These are phyloP conservation scores for Zaprionus capensis DNA, from an alignment of 1,140 invertebrate genomes.

Conservation along the genomic window DNA sequence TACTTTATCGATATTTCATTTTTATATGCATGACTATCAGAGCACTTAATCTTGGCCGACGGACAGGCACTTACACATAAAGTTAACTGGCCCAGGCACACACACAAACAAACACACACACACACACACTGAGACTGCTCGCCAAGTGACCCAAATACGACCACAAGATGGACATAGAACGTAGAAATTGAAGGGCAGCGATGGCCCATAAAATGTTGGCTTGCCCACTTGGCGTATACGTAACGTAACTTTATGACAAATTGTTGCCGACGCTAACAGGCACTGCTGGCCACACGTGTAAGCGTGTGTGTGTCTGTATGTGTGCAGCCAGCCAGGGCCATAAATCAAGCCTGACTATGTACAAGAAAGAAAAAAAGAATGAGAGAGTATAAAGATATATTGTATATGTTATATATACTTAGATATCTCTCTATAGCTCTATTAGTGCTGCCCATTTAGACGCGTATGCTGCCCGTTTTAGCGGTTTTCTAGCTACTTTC, in stretches of 20 bases:
- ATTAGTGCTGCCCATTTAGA: neutral
- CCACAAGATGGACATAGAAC: conserved; percentile 73
- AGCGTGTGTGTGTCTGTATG: conserved; percentile 24
- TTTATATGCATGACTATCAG: conserved; percentile 81
- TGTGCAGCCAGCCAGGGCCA: conserved; percentile 60
- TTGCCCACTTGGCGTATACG: conserved; percentile 61
- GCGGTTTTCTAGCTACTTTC: conserved; percentile 2
- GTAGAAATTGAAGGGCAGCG: conserved; percentile 41
- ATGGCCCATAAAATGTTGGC: conserved; percentile 74
- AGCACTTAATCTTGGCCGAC: conserved; percentile 78
- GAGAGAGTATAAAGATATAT: conserved; percentile 27
- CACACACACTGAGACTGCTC: neutral
- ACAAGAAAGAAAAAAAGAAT: conserved; percentile 5
- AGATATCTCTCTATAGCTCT: conserved; percentile 6
- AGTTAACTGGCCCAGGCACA: conserved; percentile 61
- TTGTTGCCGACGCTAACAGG: conserved; percentile 77
- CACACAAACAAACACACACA: conserved; percentile 13
- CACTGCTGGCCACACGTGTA: conserved; percentile 59
- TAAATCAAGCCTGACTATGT: conserved; percentile 67
- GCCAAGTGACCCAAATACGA: conserved; percentile 76
- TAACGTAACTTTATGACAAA: conserved; percentile 75
- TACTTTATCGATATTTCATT: conserved; percentile 83
- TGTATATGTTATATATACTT: conserved; percentile 44
- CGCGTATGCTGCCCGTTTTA: no score
- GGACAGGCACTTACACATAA: conserved; percentile 74